Conservation (phyloP, 2,797 vertebrate species). For the Arrhamphus sclerolepis region DNA sequence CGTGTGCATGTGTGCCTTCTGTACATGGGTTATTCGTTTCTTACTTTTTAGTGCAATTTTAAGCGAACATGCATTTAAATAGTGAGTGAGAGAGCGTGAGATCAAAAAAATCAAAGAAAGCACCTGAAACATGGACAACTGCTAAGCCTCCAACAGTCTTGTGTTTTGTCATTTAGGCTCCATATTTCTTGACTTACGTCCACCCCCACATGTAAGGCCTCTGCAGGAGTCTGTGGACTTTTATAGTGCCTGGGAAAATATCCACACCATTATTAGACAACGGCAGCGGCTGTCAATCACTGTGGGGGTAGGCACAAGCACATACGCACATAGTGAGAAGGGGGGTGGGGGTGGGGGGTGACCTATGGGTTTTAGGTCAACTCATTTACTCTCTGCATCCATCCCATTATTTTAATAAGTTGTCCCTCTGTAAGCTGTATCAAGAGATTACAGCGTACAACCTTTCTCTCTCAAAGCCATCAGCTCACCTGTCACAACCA, state of each 20-base stretch:
- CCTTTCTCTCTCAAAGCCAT: slow-evolving; percentile 69
- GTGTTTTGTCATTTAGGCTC: slow-evolving; percentile 39
- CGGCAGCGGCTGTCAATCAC: slow-evolving; percentile 79
- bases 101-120: no score
- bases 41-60: not conserved
- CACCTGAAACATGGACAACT: no score
- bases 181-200: slow-evolving; percentile 31
- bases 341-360: slow-evolving; percentile 54
- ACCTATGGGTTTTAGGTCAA: slow-evolving; percentile 86
- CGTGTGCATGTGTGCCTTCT: no score
- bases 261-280: slow-evolving; percentile 72
- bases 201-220: slow-evolving; percentile 23
- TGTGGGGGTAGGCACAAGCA: slow-evolving; percentile 62
- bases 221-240: slow-evolving; percentile 25
- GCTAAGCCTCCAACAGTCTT: slow-evolving; percentile 2
- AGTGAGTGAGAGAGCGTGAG: not conserved
- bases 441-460: slow-evolving; percentile 73
- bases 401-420: slow-evolving; percentile 85
- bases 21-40: not conserved
- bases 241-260: slow-evolving; percentile 77
- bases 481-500: slow-evolving; percentile 66
- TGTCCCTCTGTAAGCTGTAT: slow-evolving; percentile 65
- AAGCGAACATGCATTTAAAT: not conserved
- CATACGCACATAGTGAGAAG: slow-evolving; percentile 35
- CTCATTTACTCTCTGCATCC: slow-evolving; percentile 80